Percentiles rank a stretch among this genome's conserved stretches.
These are phyloP conservation scores for Brachypteracias leptosomus DNA, from an alignment of 2,113 vertebrate species.

Conservation along the genomic window DNA sequence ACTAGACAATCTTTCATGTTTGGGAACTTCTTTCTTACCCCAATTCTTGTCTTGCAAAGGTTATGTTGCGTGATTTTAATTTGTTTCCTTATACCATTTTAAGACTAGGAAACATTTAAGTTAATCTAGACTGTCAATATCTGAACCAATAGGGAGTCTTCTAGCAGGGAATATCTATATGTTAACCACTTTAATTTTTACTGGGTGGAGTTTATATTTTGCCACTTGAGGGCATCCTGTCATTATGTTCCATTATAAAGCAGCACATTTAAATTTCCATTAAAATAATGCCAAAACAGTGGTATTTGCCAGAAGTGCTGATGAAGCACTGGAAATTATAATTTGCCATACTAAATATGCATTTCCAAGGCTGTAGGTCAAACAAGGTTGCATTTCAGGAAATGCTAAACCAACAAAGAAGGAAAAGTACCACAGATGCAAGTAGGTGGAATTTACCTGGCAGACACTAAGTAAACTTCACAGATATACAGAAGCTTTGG, in stretches of 20 bases:
- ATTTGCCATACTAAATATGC: constrained; percentile 43
- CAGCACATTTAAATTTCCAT: neutral
- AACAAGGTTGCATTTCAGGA: constrained; percentile 31
- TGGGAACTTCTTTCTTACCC: neutral
- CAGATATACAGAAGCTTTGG: neutral
- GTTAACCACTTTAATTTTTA: constrained; percentile 17
- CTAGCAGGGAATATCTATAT: neutral
- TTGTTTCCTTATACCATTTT: neutral
- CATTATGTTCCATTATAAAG: constrained; percentile 63
- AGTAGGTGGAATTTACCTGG: neutral
- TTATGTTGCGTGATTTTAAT: neutral
- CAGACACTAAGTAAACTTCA: neutral
- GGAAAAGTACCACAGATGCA: neutral
- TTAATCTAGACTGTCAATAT: neutral
- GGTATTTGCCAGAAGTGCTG: constrained; percentile 25
- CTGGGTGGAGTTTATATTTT: constrained; percentile 69
- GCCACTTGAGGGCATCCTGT: constrained; percentile 82
- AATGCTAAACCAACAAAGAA: constrained; percentile 45
- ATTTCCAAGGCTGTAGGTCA: constrained; percentile 44
- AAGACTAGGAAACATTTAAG: neutral
- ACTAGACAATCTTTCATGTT: neutral
- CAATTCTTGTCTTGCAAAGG: neutral
- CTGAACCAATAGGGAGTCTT: neutral
- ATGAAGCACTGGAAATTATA: constrained; percentile 24
- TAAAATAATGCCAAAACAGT: neutral